phyloP scores from a whole-genome alignment of 2,797 vertebrate genomes.

The Phyllotis vaccarum region DNA sequence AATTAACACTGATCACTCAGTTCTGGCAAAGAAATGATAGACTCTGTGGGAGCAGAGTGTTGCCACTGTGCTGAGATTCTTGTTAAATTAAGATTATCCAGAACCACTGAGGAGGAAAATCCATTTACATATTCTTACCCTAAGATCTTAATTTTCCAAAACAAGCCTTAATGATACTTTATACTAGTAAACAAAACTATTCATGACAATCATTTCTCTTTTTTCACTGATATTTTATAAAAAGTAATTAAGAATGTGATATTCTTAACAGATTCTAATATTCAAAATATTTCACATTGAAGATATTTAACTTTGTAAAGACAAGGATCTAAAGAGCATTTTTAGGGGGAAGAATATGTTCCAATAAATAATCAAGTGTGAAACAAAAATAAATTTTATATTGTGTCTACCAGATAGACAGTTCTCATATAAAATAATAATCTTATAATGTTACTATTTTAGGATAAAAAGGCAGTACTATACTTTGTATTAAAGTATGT shows the following conservation, averaged over 20 bases:
- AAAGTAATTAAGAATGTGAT: background rate
- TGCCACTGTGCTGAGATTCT: slow-evolving; percentile 60
- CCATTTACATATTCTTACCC: slow-evolving; percentile 63
- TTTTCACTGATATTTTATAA: background rate
- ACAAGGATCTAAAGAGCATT: background rate
- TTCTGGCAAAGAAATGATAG: slow-evolving; percentile 54
- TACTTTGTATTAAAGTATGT: background rate
- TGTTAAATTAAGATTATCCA: slow-evolving; percentile 75
- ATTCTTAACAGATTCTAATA: background rate
- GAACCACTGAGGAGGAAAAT: slow-evolving; percentile 46
- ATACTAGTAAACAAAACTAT: slow-evolving; percentile 14
- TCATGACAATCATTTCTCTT: background rate
- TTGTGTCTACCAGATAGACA: background rate
- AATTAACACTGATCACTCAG: slow-evolving; percentile 18
- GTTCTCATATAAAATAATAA: background rate
- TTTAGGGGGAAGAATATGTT: background rate
- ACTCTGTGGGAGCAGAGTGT: slow-evolving; percentile 10
- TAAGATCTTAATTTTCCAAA: slow-evolving; percentile 75
- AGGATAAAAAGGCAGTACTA: slow-evolving; percentile 4
- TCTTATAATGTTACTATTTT: background rate
- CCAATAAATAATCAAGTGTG: background rate
- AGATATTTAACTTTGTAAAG: background rate
- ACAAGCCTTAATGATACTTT: slow-evolving; percentile 2
- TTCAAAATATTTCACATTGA: background rate
- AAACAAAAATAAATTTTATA: background rate